Evolutionary conservation across 1,140 invertebrate genomes (phyloP), one percentile per base, ranked within the genome.

Genomic region (Ostrea denselamellosa): DNA sequence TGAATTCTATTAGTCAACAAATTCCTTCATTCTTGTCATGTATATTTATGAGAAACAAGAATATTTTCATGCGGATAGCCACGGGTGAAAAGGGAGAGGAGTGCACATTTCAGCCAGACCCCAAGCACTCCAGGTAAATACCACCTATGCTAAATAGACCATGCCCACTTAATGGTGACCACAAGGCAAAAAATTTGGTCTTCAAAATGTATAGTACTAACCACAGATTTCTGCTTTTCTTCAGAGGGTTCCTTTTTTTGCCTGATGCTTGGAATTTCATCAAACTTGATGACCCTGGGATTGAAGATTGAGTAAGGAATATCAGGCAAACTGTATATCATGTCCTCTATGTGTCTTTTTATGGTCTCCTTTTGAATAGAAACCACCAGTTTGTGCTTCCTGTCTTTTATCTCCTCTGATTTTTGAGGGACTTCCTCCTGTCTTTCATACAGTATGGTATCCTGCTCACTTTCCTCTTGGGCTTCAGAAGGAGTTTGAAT

Each of bases 281-380:
- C 54, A n/a, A 88, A 17, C 44, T 53, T 86, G 22, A 44, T 44
- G 14, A 51, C 22, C 81, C 68, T 84, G 53, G 84, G 53, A 25
- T 83, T 88, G 81, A 90, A 90, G 52, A 90, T 89, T 10, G 90
- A 91, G 85, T 88, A 87, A 58, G 85, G 82, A 71, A 85, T 90
- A 17, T 89, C 90, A 19, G 87, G 81, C 2, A 88, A 28, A 25
- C 54, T 68, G 56, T 83, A 88, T 17, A 91, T 91, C 88, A 91
- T 83, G n/a, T 88, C 83, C 84, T 90, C 87, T 58, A 90, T 90
- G 17, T 58, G 87, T n/a, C 77, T 83, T 62, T 85, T 90, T 5
- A 87, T n/a, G 10, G 77, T 82, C 22, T 89, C 91, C 62, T 77
- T 89, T 8, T 52, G 71, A 8, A 87, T 34, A 17, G 58, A 71